Evolutionary conservation across 1,140 invertebrate genomes (phyloP).

Genomic region (Heliconius nattereri): DNA sequence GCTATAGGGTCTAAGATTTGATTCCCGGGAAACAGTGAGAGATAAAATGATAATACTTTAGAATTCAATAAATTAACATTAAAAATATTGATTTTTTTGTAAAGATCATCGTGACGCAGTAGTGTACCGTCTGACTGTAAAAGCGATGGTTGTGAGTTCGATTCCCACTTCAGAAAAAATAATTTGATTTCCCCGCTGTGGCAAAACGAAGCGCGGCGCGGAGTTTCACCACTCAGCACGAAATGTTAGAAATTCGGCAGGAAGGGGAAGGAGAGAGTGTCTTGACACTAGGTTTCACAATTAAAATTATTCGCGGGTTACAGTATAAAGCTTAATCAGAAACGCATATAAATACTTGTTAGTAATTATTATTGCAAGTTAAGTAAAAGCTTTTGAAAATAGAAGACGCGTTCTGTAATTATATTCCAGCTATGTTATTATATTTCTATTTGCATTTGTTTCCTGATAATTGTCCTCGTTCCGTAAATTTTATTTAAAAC

Average conservation of each 20-base stretch:
- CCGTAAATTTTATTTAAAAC: neutral
- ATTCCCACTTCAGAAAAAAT: too few relatives aligned
- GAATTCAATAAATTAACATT: conserved; percentile 9
- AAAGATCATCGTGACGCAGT: too few relatives aligned
- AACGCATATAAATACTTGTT: neutral
- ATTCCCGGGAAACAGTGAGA: conserved; percentile 55
- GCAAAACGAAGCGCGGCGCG: too few relatives aligned
- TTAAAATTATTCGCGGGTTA: neutral
- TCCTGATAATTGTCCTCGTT: neutral
- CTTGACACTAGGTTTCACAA: neutral
- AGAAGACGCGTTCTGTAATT: neutral
- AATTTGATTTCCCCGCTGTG: too few relatives aligned
- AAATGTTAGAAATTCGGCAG: too few relatives aligned
- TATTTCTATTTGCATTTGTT: neutral
- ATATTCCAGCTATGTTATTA: neutral
- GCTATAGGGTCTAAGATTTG: conserved; percentile 69
- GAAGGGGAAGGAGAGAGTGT: neutral
- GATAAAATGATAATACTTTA: conserved; percentile 40
- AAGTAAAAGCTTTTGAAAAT: neutral
- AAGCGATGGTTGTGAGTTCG: too few relatives aligned
- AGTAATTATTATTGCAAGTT: neutral
- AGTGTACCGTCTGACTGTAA: too few relatives aligned
- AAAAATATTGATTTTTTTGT: neutral
- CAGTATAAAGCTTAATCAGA: neutral
- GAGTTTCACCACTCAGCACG: too few relatives aligned